A percentile compares a stretch with the other conserved stretches of the same genome.
Conservation (phyloP, 2,113 vertebrate species). For the Cnemophilus loriae region DNA sequence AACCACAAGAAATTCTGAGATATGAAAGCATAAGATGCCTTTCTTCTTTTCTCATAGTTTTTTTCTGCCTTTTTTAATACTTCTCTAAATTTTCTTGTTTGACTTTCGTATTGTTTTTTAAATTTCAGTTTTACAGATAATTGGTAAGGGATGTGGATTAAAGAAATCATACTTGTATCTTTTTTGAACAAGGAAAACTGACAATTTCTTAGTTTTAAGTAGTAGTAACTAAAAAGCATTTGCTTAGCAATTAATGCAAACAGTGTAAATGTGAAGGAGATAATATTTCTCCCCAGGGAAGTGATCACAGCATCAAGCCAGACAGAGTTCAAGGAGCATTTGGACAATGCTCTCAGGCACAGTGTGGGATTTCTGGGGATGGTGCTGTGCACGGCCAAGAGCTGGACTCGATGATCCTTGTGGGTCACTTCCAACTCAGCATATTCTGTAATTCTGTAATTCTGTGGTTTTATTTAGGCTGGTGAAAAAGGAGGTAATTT, state of each 20-base stretch:
- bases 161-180: background rate
- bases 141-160: background rate
- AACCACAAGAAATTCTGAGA: background rate
- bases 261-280: background rate
- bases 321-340: background rate
- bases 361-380: background rate
- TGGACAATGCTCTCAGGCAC: background rate
- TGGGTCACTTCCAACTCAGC: background rate
- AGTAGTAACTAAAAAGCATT: background rate
- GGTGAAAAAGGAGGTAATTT: background rate
- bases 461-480: background rate
- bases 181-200: background rate
- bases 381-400: background rate
- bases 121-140: background rate
- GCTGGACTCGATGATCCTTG: accelerated
- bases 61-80: background rate
- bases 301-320: background rate
- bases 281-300: background rate
- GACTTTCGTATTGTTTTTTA: background rate
- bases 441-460: background rate
- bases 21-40: background rate
- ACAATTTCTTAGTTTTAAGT: background rate
- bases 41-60: background rate
- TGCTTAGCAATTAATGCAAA: background rate
- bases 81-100: background rate